Base-by-base conservation (phyloP, 2,888 invertebrate genomes). In the Nebria brevicollis region DNA sequence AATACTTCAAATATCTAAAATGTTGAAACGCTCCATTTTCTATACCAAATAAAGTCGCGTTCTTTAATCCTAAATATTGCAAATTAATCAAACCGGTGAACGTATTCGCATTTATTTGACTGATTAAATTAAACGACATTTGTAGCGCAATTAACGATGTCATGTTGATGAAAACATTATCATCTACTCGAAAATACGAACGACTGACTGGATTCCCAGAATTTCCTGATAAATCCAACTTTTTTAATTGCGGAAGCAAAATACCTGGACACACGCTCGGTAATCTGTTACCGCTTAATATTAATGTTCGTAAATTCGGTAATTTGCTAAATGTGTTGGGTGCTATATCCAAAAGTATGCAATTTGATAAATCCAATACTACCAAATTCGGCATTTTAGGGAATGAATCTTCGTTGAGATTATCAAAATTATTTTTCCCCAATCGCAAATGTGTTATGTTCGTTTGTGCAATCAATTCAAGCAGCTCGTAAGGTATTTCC, bases 351-450 rank as follows among this genome's bases (percentile, higher is more conserved):
- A 91, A 89, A 11, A 90, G 89, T 1, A 90, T 87, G 1, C 92
- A 91, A 85, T 90, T 90, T 75, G 91, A 89, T 68, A 94, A 87
- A 86, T 93, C 92, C 72, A 94, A 85, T 0, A 90, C 84, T 84
- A 90, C 89, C 78, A 94, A 87, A 82, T 91, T 90, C 0, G 89
- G 87, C 92, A 93, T 93, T 66, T 77, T 79, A 1, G 92, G 92
- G 85, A 93, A 93, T 3, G 88, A 87, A 15, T 90, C 87, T 10
- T 90, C 88, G 13, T 86, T 85, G 7, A 93, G 89, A 1, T 89
- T 86, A 87, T 92, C 92, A 84, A 93, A 92, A 83, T 92, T 92
- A 85, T 93, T 93, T 74, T 90, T 86, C 0, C 91, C 88, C 70
- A 93, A 85, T 77, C 88, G 88, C 72, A 93, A 86, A 74, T 87